These are phyloP conservation scores for Clarias magur DNA, from an alignment of 2,113 vertebrate species.

Conservation along the genomic window DNA sequence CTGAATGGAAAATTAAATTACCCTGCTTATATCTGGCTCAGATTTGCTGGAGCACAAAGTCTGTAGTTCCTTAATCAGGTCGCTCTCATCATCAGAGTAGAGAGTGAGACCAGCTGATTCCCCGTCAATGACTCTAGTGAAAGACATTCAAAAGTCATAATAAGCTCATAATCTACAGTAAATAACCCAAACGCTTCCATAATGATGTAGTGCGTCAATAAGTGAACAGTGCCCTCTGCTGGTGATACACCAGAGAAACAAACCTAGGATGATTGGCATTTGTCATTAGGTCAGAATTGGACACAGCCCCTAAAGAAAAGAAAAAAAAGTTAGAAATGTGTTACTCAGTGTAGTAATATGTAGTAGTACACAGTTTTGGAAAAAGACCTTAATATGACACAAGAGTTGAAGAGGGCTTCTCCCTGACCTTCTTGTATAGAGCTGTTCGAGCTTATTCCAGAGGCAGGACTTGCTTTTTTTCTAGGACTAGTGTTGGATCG, in stretches of 20 bases:
- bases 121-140: slow-evolving; percentile 46
- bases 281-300: slow-evolving; percentile 70
- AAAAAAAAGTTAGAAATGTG: slow-evolving; percentile 4
- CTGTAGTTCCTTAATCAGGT: slow-evolving; percentile 88
- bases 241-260: slow-evolving; percentile 30
- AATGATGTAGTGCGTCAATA: not conserved
- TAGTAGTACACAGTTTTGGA: not conserved
- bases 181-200: not conserved
- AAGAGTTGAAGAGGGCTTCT: not conserved
- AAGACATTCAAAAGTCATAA: slow-evolving; percentile 11
- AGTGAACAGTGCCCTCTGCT: slow-evolving; percentile 43
- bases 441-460: slow-evolving; percentile 72
- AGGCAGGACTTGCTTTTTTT: slow-evolving; percentile 78
- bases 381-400: not conserved
- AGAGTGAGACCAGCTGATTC: slow-evolving; percentile 68
- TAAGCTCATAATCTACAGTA: not conserved
- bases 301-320: slow-evolving; percentile 73
- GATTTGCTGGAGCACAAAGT: slow-evolving; percentile 94
- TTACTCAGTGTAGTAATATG: not conserved
- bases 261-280: slow-evolving; percentile 65
- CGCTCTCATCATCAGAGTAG: slow-evolving; percentile 85
- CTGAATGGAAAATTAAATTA: slow-evolving; percentile 55
- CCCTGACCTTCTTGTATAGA: slow-evolving; percentile 69
- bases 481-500: slow-evolving; percentile 90
- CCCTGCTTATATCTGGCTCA: slow-evolving; percentile 95